Conservation (phyloP, 2,888 invertebrate species). For the Idaea straminata region DNA sequence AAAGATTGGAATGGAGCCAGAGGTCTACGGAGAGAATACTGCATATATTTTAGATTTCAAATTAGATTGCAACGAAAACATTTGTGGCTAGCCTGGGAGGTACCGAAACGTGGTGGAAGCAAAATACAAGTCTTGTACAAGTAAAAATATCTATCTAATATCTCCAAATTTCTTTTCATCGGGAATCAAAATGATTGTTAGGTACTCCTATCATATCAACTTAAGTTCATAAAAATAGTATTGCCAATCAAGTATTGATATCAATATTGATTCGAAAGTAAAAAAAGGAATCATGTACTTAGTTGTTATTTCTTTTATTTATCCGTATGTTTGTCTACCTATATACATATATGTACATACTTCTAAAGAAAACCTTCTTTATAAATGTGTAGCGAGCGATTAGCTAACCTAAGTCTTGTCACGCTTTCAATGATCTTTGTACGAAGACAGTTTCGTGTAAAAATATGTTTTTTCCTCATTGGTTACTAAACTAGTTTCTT, state of each 20-base stretch:
- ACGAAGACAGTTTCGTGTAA: too few relatives aligned
- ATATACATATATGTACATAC: too few relatives aligned
- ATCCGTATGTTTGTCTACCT: too few relatives aligned
- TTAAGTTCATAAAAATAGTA: conserved; percentile 1
- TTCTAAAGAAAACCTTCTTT: too few relatives aligned
- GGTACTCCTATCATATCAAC: background rate
- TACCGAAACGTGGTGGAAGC: background rate
- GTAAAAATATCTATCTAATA: background rate
- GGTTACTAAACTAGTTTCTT: too few relatives aligned
- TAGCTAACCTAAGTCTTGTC: too few relatives aligned
- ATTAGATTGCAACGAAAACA: conserved; percentile 42
- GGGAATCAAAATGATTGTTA: background rate
- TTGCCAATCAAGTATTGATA: background rate
- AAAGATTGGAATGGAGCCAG: conserved; percentile 62
- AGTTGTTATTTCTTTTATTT: too few relatives aligned
- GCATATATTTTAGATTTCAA: conserved; percentile 46
- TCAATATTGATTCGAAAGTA: too few relatives aligned
- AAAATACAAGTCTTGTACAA: background rate
- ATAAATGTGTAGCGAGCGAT: too few relatives aligned
- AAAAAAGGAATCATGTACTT: too few relatives aligned
- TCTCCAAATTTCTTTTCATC: background rate
- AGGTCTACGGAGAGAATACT: conserved; percentile 39
- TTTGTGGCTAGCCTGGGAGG: conserved; percentile 8
- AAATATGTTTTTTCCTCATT: too few relatives aligned
- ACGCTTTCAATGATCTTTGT: too few relatives aligned